Evolutionary conservation across 2,888 invertebrate species (phyloP).

Genomic region (Leptarthrus brevirostris): DNA sequence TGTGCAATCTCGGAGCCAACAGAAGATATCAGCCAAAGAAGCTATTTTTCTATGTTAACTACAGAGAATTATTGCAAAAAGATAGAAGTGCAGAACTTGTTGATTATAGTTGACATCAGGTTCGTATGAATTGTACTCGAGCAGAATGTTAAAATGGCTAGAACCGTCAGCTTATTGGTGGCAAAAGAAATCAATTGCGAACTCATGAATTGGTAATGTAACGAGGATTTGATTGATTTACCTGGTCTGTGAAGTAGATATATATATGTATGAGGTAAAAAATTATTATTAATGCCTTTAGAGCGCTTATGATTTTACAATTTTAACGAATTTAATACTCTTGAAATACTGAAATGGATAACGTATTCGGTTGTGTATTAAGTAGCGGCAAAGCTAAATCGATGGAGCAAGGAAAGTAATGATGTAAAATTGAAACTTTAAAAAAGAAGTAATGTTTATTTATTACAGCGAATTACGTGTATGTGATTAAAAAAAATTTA

Average conservation of each 20-base stretch:
- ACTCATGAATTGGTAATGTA: not conserved
- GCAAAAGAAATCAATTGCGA: constrained; percentile 19
- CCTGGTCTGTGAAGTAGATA: not conserved
- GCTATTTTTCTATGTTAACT: constrained; percentile 16
- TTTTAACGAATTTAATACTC: no score
- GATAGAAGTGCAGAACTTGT: constrained; percentile 2
- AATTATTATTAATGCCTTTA: no score
- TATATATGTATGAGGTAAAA: no score
- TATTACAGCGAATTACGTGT: no score
- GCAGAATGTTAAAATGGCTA: constrained; percentile 17
- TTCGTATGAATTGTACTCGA: constrained; percentile 22
- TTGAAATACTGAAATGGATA: no score
- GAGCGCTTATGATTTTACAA: no score
- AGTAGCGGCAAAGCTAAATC: no score
- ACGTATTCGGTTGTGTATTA: no score
- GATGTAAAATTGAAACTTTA: no score
- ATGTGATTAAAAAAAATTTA: no score
- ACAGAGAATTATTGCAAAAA: constrained; percentile 23
- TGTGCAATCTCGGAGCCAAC: not conserved
- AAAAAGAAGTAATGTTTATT: no score
- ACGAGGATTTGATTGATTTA: not conserved
- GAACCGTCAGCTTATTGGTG: not conserved
- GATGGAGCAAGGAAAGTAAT: no score
- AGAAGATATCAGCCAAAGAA: constrained; percentile 1
- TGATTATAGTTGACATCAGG: constrained; percentile 33